Evolutionary conservation across 2,797 vertebrate species (phyloP).

Genomic region (Alcedo quadribrachys): DNA sequence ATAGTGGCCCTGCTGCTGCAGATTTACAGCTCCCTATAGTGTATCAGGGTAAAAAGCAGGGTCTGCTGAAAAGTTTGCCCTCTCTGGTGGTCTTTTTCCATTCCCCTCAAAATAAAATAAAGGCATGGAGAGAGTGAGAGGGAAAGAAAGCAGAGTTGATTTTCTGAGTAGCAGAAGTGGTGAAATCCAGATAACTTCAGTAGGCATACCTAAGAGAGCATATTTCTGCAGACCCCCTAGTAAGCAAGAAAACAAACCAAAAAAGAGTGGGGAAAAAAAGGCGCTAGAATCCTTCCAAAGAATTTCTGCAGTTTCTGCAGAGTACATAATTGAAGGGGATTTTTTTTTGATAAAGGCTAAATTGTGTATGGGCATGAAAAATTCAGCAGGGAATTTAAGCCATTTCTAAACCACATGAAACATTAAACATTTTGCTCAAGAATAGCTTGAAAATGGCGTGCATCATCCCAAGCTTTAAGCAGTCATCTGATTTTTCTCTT

Average conservation of each 20-base stretch:
- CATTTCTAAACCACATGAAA: conserved; percentile 60
- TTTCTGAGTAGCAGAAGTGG: conserved; percentile 34
- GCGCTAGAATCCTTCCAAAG: neutral
- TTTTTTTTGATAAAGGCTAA: conserved; percentile 50
- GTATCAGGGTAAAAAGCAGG: neutral
- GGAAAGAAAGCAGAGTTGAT: neutral
- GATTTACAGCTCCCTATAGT: neutral
- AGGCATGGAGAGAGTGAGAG: neutral
- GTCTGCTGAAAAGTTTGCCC: neutral
- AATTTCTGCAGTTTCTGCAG: conserved; percentile 24
- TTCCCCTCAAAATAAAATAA: neutral
- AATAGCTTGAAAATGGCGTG: conserved; percentile 37
- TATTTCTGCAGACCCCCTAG: neutral
- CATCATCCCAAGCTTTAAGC: conserved; percentile 41
- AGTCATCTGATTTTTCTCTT: conserved; percentile 23
- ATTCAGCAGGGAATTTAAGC: conserved; percentile 65
- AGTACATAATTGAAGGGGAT: conserved; percentile 42
- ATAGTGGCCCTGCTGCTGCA: rapidly evolving
- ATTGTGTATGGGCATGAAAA: conserved; percentile 58
- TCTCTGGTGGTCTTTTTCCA: rapidly evolving
- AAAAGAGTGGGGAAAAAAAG: rapidly evolving
- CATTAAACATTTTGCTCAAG: conserved; percentile 50
- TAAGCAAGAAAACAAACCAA: neutral
- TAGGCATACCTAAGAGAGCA: neutral
- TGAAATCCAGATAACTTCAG: neutral